Conservation (phyloP, 64 coral and sea anemone genomes). For the Porites lutea region DNA sequence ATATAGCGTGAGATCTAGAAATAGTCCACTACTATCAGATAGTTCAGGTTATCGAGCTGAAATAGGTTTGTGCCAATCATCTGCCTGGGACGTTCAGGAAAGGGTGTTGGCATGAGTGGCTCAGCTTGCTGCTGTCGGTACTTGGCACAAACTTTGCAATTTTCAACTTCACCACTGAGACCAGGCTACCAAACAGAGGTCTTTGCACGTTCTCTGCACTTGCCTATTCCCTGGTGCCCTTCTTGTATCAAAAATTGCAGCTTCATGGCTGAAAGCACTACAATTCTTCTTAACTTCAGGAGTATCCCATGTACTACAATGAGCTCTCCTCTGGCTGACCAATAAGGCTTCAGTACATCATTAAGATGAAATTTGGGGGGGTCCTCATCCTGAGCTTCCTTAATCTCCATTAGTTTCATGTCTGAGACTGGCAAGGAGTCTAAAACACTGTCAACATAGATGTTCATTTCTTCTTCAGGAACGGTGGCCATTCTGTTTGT, state of each 20-base stretch:
- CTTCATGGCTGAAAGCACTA: neutral
- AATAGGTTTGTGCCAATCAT: slow-evolving; percentile 1
- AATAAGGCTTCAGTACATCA: slow-evolving; percentile 53
- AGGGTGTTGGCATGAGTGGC: slow-evolving; percentile 35
- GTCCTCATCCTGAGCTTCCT: neutral
- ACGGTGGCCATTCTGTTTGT: neutral
- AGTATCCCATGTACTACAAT: slow-evolving; percentile 46
- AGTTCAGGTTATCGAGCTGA: slow-evolving; percentile 18
- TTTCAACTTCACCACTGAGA: slow-evolving; percentile 29
- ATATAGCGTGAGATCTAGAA: slow-evolving; percentile 25
- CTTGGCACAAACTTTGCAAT: slow-evolving; percentile 25
- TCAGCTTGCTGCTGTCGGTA: neutral
- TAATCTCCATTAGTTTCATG: neutral
- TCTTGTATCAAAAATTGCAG: slow-evolving; percentile 42
- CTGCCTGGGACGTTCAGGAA: slow-evolving; percentile 48
- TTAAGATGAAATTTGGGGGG: slow-evolving; percentile 13
- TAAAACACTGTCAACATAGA: neutral
- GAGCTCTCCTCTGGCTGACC: slow-evolving; percentile 30
- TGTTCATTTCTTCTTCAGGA: slow-evolving; percentile 26
- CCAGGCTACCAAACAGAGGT: slow-evolving; percentile 55
- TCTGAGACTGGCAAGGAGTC: neutral
- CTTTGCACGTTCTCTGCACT: slow-evolving; percentile 54
- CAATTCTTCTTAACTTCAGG: slow-evolving; percentile 9
- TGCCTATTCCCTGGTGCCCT: slow-evolving; percentile 50
- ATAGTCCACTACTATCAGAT: slow-evolving; percentile 41